Conservation (phyloP, 2,797 vertebrate genomes). For the Odontamblyopus lacepedii region DNA sequence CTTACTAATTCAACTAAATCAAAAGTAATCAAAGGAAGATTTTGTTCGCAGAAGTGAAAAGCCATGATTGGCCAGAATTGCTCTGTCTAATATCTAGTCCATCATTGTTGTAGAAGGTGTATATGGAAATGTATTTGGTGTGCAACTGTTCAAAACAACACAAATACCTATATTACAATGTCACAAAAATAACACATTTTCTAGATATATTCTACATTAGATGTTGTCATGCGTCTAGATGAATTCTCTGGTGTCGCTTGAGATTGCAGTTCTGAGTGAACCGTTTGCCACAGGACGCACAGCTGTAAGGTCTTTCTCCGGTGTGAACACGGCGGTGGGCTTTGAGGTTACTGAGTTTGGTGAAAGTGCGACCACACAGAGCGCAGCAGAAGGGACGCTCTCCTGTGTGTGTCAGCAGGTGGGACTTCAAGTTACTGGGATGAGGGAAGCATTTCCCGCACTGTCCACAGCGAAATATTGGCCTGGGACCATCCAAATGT, state of each 20-base stretch:
- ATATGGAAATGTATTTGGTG: not conserved
- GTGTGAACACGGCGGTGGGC: constrained; percentile 82
- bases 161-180: constrained; percentile 15
- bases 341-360: constrained; percentile 83
- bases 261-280: constrained; percentile 85
- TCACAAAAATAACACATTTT: constrained; percentile 2
- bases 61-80: not conserved
- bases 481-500: constrained; percentile 33
- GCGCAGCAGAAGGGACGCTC: constrained; percentile 82
- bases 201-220: not conserved
- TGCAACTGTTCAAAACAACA: constrained; percentile 20
- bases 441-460: constrained; percentile 80
- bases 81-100: not conserved
- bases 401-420: constrained; percentile 80
- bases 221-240: constrained; percentile 57
- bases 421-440: constrained; percentile 79
- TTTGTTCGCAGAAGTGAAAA: not conserved
- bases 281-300: constrained; percentile 78
- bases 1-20: not conserved
- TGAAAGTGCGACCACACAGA: constrained; percentile 80
- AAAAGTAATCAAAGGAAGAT: not conserved
- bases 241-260: constrained; percentile 82
- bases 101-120: not conserved
- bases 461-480: constrained; percentile 69
- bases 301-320: constrained; percentile 80